Evolutionary conservation across 2,888 invertebrate species (phyloP).

Genomic region (Microplitis deprimator): DNA sequence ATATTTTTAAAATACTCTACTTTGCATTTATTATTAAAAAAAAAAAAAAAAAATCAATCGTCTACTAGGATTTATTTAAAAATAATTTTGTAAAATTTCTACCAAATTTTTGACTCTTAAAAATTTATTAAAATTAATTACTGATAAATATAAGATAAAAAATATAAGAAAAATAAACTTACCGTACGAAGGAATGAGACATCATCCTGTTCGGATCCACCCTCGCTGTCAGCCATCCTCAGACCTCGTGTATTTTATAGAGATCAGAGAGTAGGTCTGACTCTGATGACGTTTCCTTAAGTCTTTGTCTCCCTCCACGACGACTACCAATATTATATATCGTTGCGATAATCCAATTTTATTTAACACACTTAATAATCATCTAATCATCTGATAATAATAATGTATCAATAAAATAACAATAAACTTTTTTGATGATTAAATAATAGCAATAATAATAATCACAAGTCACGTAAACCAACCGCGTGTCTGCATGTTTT

Average conservation of each 20-base stretch:
- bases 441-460: conserved; percentile 11
- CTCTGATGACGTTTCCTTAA: neutral
- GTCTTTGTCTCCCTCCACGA: conserved; percentile 5
- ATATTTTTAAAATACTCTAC: neutral
- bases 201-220: conserved; percentile 99
- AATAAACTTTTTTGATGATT: neutral
- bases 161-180: conserved; percentile 71
- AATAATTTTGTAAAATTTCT: no score
- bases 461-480: conserved; percentile 40
- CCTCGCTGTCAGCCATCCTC: conserved; percentile 92
- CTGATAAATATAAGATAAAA: conserved; percentile 11
- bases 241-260: conserved; percentile 25
- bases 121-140: no score
- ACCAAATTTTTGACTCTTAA: no score
- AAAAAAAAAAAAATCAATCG: no score
- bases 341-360: conserved; percentile 5
- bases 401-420: neutral
- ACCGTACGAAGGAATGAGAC: conserved; percentile 99
- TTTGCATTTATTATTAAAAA: neutral
- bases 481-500: conserved; percentile 38
- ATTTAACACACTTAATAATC: neutral
- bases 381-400: neutral
- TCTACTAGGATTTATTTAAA: no score
- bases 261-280: conserved; percentile 16
- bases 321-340: neutral